These are phyloP conservation scores for Callyntrura guangdongensis DNA, from an alignment of 2,888 invertebrate genomes.

Conservation along the genomic window DNA sequence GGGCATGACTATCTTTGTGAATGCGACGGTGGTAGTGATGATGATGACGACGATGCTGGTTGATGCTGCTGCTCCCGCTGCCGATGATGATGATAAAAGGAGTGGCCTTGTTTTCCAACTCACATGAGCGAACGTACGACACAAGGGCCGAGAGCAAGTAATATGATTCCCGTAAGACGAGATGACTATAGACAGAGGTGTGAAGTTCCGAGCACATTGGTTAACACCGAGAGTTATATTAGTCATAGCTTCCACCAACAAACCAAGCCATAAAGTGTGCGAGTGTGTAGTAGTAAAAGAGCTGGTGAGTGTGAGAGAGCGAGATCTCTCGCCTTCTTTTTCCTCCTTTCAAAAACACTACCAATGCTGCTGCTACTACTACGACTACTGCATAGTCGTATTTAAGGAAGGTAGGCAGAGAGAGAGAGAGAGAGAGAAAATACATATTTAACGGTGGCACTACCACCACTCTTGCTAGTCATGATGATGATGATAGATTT, in stretches of 20 bases:
- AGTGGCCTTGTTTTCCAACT: conserved; percentile 79
- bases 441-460: conserved; percentile 32
- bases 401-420: conserved; percentile 29
- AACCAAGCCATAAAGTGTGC: conserved; percentile 71
- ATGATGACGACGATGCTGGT: conserved; percentile 16
- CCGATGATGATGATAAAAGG: conserved; percentile 79
- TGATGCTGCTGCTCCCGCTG: conserved; percentile 60
- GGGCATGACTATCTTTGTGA: conserved; percentile 42
- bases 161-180: conserved; percentile 80
- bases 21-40: neutral
- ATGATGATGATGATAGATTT: conserved; percentile 58
- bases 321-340: conserved; percentile 73
- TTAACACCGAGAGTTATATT: conserved; percentile 80
- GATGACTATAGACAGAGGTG: conserved; percentile 81
- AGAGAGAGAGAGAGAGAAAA: conserved; percentile 27
- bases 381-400: conserved; percentile 13
- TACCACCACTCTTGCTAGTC: neutral
- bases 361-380: neutral
- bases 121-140: conserved; percentile 78
- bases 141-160: conserved; percentile 80
- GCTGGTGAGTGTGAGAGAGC: conserved; percentile 36
- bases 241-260: conserved; percentile 72
- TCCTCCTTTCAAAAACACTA: conserved; percentile 66
- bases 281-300: conserved; percentile 56
- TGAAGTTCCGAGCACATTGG: conserved; percentile 81